These are phyloP conservation scores for Tinamus major DNA, from an alignment of 2,797 vertebrate species.

Conservation along the genomic window DNA sequence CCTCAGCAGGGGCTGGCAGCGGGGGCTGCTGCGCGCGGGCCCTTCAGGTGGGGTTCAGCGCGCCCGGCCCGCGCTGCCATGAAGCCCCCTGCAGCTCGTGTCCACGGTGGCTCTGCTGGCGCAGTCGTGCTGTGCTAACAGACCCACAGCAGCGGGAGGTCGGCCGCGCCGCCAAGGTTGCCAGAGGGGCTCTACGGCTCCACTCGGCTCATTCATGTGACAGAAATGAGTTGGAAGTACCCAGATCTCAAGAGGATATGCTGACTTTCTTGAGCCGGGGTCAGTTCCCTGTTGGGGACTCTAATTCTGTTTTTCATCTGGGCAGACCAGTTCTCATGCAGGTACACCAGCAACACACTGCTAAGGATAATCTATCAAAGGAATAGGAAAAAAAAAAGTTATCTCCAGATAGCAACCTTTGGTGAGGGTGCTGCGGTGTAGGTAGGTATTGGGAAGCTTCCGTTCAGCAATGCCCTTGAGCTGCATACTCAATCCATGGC, in stretches of 20 bases:
- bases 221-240: background rate
- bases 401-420: background rate
- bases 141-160: background rate
- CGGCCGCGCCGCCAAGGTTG: background rate
- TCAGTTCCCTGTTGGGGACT: background rate
- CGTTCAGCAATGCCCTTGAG: background rate
- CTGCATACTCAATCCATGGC: background rate
- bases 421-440: background rate
- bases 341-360: background rate
- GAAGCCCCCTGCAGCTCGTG: no score
- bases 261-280: background rate
- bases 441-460: background rate
- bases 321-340: background rate
- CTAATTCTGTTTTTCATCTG: background rate
- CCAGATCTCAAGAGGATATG: background rate
- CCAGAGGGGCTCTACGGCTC: background rate
- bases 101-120: background rate
- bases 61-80: no score
- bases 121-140: background rate
- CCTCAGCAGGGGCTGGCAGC: accelerated
- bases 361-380: background rate
- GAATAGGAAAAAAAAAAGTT: background rate
- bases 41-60: accelerated
- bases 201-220: background rate
- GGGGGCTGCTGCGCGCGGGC: accelerated